phyloP scores from a whole-genome alignment of 2,888 invertebrate species.

The Parelbella ahira region DNA sequence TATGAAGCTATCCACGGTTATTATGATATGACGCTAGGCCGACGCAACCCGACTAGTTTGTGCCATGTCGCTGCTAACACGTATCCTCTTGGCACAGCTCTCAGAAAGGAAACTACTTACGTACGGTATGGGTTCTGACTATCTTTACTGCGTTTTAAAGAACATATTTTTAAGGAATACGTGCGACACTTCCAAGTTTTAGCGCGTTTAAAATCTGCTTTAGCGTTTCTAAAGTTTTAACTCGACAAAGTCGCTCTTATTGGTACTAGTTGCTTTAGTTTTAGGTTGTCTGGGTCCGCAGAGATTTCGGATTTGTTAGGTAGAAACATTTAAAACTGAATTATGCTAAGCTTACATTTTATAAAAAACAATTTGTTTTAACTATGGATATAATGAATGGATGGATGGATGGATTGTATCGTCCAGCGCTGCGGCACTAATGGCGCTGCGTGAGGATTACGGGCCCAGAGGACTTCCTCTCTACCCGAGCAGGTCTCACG shows the following conservation, averaged over 20 bases:
- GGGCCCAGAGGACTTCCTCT: too few relatives aligned
- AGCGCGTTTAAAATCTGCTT: conserved; percentile 25
- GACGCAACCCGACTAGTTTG: conserved; percentile 42
- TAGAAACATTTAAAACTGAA: conserved; percentile 14
- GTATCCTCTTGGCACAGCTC: conserved; percentile 21
- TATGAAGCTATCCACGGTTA: conserved; percentile 69
- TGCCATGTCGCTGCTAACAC: conserved; percentile 6
- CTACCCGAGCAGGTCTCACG: too few relatives aligned
- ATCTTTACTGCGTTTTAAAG: conserved; percentile 24
- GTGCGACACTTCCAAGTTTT: conserved; percentile 25
- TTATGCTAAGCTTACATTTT: conserved; percentile 6
- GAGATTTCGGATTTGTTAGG: conserved; percentile 23
- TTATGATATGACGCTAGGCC: conserved; percentile 65
- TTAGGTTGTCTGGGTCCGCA: conserved; percentile 13
- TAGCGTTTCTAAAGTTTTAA: conserved; percentile 25
- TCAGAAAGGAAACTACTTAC: conserved; percentile 25
- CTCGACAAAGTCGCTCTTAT: conserved; percentile 24
- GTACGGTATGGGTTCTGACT: conserved; percentile 23
- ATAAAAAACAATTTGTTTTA: too few relatives aligned
- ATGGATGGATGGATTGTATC: too few relatives aligned
- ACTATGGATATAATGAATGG: too few relatives aligned
- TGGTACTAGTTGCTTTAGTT: conserved; percentile 25
- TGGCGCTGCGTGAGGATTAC: too few relatives aligned
- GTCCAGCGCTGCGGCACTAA: too few relatives aligned
- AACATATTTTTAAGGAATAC: conserved; percentile 26